These are phyloP conservation scores for Amazona vittata DNA, from an alignment of 2,113 vertebrate genomes.

Conservation along the genomic window DNA sequence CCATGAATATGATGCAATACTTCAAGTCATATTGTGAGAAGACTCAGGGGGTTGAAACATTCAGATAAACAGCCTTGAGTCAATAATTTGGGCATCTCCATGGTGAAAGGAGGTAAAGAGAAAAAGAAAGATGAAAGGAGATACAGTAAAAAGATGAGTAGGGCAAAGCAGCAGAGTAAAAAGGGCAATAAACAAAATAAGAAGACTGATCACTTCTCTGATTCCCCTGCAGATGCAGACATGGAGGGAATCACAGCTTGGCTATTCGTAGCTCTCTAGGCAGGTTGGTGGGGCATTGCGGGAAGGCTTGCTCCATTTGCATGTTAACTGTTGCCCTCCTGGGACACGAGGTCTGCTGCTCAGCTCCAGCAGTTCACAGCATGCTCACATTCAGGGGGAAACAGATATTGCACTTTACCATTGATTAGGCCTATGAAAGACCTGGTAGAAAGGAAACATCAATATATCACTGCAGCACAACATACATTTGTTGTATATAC, in stretches of 20 bases:
- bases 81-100: not conserved
- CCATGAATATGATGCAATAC: not conserved
- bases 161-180: not conserved
- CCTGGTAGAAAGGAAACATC: too few species aligned
- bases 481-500: not conserved
- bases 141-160: not conserved
- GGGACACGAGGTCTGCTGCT: not conserved
- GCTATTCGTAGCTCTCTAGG: not conserved
- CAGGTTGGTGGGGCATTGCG: not conserved
- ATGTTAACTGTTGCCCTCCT: not conserved
- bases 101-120: not conserved
- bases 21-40: not conserved
- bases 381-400: not conserved
- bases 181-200: not conserved
- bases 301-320: not conserved
- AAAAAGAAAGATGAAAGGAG: not conserved
- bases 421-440: not conserved
- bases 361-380: not conserved
- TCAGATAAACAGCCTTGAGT: not conserved
- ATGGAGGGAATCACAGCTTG: not conserved
- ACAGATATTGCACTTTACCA: not conserved
- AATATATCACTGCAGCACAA: not conserved
- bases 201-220: not conserved
- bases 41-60: not conserved
- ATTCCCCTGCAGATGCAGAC: not conserved